Evolutionary conservation across 2,797 vertebrate genomes (phyloP), one percentile per base, ranked within the genome.

Genomic region (Lagodon rhomboides): DNA sequence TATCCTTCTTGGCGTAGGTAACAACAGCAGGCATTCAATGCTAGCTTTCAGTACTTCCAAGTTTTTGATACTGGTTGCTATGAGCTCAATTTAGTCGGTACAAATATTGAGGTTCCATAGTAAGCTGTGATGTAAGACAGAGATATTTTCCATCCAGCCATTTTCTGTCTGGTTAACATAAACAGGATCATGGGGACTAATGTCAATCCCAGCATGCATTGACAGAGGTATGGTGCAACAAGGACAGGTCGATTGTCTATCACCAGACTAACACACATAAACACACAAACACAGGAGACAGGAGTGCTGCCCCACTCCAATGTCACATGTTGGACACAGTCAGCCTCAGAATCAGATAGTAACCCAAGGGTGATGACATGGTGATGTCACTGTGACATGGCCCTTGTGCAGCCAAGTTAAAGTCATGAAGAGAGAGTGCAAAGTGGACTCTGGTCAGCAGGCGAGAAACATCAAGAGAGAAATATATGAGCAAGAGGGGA

Each of bases 321-420:
- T 1, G 60, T 75, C 44, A 71, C 71, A 59, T 55, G 80, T 12
- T 50, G 18, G 43, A 68, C 49, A 11, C 62, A 34, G 13, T 38
- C 51, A 22, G 38, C 41, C 46, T 47, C 38, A 43, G 25, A 66
- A 34, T 66, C 68, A 49, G 64, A 64, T 59, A 44, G 66, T 56
- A 23, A 73, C 71, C 72, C n/a, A 12, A 17, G 60, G 77, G 70
- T 60, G 70, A 65, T 60, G 55, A 59, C 4, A 13, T 18, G 27
- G 23, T 82, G 73, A 81, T 85, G 83, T 89, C 83, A 74, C 65
- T 3, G 65, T 64, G 73, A 84, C 80, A 76, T 1, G 51, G 58
- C 23, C 49, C 59, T 83, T 76, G 66, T 60, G 64, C 73, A 49
- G 66, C 41, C 5, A 2, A 54, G 55, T 34, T 41, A 12, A 71